Percentiles rank a stretch among this genome's conserved stretches.
Conservation (phyloP, 2,888 invertebrate species). For the Cremastinae sp. region DNA sequence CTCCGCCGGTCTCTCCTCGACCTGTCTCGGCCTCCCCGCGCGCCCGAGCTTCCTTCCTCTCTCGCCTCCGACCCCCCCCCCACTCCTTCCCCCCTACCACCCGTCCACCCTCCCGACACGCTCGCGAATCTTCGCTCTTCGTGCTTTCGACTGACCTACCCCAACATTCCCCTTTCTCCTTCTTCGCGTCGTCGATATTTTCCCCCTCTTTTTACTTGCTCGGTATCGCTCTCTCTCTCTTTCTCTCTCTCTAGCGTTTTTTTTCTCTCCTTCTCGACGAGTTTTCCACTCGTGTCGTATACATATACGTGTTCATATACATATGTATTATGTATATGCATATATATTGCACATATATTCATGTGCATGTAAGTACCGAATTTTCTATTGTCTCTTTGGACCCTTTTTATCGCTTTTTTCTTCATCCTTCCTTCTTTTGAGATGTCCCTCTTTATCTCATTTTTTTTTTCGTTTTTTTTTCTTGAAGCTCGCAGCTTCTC, state of each 20-base stretch:
- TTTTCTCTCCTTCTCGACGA: constrained; percentile 54
- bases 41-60: constrained; percentile 47
- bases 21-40: constrained; percentile 44
- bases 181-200: constrained; percentile 36
- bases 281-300: constrained; percentile 16
- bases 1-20: constrained; percentile 47
- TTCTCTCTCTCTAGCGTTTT: constrained; percentile 64
- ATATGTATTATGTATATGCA: no score
- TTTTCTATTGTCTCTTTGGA: no score
- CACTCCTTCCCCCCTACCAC: constrained; percentile 64
- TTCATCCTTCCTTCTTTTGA: no score
- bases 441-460: constrained; percentile 63
- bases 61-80: constrained; percentile 48
- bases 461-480: constrained; percentile 59
- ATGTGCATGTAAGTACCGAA: no score
- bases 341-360: no score
- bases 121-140: constrained; percentile 62
- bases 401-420: no score
- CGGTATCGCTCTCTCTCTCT: constrained; percentile 55
- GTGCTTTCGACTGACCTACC: constrained; percentile 78
- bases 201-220: constrained; percentile 18
- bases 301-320: not conserved
- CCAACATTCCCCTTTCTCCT: constrained; percentile 67
- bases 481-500: not conserved
- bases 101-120: not conserved